Percentiles rank a stretch among this genome's conserved stretches.
Evolutionary conservation across 2,113 vertebrate species (phyloP).

Genomic region (Pelecanoides urinatrix): DNA sequence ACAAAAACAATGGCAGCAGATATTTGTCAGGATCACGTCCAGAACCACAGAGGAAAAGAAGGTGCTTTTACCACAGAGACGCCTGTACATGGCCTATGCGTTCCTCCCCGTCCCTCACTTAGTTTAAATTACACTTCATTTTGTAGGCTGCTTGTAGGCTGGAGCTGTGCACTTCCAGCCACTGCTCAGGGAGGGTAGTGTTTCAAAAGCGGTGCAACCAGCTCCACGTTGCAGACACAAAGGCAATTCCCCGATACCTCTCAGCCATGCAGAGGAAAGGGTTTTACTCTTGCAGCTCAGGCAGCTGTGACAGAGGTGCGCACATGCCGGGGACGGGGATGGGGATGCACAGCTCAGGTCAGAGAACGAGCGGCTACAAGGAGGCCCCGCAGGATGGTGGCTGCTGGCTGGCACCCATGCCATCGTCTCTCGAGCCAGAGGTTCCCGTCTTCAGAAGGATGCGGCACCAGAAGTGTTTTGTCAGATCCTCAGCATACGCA

Average conservation of each 20-base stretch:
- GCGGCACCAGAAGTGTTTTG: neutral
- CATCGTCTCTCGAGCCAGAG: fast-evolving
- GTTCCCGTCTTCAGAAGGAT: neutral
- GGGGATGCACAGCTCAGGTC: neutral
- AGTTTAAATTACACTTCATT: neutral
- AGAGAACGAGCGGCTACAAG: neutral
- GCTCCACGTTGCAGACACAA: neutral
- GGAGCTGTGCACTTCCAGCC: neutral
- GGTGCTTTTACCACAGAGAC: neutral
- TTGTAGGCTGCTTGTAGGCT: neutral
- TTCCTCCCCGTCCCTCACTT: neutral
- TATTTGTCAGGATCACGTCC: neutral
- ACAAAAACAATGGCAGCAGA: neutral
- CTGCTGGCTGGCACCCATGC: fast-evolving
- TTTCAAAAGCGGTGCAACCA: neutral
- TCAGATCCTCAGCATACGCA: neutral
- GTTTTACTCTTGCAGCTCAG: neutral
- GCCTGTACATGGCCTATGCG: fast-evolving
- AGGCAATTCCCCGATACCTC: neutral
- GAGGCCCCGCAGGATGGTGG: neutral
- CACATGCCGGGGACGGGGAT: fast-evolving
- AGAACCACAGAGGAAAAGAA: neutral
- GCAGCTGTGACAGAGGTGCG: neutral
- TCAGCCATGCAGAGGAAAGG: neutral
- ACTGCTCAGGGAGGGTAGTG: neutral